Base-by-base conservation (phyloP, 2,888 invertebrate genomes). In the Shargacucullia verbasci region DNA sequence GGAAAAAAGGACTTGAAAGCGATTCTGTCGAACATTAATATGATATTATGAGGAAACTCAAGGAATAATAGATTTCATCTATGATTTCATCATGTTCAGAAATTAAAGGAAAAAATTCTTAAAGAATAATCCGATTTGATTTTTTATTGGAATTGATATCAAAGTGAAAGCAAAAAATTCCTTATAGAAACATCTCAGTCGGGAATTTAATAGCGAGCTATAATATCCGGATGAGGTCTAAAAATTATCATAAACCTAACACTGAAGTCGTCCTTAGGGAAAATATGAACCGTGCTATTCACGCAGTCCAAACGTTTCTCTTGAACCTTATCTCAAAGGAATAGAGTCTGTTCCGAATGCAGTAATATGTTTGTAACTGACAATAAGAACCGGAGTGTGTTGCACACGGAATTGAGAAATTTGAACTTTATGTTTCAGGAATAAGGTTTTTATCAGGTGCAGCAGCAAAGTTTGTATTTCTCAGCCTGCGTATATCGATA, bases 171-270 rank as follows among this genome's bases (percentile, higher is more conserved):
- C 59, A 60, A 63, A 67, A 75, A 67, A 59, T 55, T 72, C 73
- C 73, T 73, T 78, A 77, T 71, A 79, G 75, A 78, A 82, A 80
- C 82, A 79, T 81, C 82, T 72, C 76, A 75, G 78, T 78, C 75
- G 81, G 76, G 81, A 81, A 81, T 81, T 82, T 83, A 84, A 85
- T 85, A 83, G 83, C 74, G 73, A 72, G 78, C 80, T 76, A 83
- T 84, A 84, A 84, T 84, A 83, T 82, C 79, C 74, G 81, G 79
- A 82, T 82, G 81, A 80, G 83, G 83, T 79, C 80, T 82, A 82
- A 84, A 84, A 84, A 84, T 82, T 83, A 83, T 81, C 82, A 83
- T 83, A 83, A 84, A 83, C 85, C 82, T 81, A 82, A 79, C 83
- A 81, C 82, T 81, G 80, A 74, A 79, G 68, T 75, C 76, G 75